phyloP scores from a whole-genome alignment of 2,113 vertebrate species.

The Lichenostomus cassidix region DNA sequence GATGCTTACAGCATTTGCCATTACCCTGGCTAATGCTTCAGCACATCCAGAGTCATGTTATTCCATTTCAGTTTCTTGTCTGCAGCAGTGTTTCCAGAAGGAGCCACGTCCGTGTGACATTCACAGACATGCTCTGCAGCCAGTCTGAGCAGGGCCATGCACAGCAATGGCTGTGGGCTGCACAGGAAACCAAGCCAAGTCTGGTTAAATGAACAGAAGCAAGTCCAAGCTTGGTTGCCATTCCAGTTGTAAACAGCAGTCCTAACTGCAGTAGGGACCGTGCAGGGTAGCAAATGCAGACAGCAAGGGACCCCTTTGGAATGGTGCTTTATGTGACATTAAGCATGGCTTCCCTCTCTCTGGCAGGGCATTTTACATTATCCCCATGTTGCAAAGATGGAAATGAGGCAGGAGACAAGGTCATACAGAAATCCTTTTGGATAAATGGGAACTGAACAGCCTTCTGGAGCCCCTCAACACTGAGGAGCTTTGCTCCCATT shows the following conservation, averaged over 20 bases:
- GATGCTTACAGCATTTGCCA: neutral
- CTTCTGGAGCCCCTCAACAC: neutral
- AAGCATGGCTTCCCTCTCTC: neutral
- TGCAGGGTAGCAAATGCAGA: neutral
- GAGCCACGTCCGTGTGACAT: neutral
- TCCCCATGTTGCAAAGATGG: neutral
- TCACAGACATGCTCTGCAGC: neutral
- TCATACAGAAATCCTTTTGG: neutral
- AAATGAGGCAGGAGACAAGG: neutral
- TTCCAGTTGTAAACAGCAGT: neutral
- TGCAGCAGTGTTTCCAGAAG: neutral
- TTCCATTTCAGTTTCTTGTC: neutral
- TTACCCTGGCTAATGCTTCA: neutral
- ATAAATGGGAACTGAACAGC: neutral
- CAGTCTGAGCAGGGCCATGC: neutral
- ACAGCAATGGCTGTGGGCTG: neutral
- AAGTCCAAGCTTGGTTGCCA: neutral
- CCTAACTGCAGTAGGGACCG: neutral
- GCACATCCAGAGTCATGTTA: fast-evolving
- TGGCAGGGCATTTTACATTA: neutral
- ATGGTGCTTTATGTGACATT: neutral
- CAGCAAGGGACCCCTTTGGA: neutral
- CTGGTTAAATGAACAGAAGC: neutral
- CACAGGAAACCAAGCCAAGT: neutral
- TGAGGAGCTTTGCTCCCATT: neutral